Percentiles rank a stretch among this genome's conserved stretches.
Evolutionary conservation across 2,888 invertebrate genomes (phyloP).

Genomic region (Apamea epomidion): DNA sequence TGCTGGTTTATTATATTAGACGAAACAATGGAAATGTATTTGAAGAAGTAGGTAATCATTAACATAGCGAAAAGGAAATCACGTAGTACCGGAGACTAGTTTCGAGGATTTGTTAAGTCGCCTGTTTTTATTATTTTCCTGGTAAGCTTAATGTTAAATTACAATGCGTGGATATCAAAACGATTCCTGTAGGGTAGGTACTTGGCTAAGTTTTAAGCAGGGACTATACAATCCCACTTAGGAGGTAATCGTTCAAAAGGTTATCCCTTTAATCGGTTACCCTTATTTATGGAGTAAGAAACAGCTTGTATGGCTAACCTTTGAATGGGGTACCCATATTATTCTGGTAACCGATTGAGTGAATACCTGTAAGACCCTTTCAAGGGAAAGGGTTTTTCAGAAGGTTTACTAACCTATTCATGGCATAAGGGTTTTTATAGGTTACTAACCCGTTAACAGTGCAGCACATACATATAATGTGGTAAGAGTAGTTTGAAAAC

Average conservation of each 20-base stretch:
- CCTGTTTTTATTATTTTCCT: slow-evolving; percentile 73
- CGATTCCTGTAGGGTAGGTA: not conserved
- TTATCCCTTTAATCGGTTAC: not conserved
- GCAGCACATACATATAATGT: not conserved
- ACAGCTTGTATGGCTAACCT: not conserved
- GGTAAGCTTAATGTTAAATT: slow-evolving; percentile 60
- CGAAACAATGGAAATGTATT: slow-evolving; percentile 85
- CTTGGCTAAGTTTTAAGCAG: not conserved
- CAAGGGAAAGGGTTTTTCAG: not conserved
- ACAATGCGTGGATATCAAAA: slow-evolving; percentile 33
- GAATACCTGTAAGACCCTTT: not conserved
- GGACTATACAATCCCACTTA: not conserved
- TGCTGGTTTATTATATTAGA: slow-evolving; percentile 81
- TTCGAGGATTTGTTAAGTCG: slow-evolving; percentile 79
- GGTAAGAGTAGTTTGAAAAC: not conserved
- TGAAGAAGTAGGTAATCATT: slow-evolving; percentile 77
- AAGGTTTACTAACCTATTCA: not conserved
- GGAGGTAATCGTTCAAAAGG: not conserved
- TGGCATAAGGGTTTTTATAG: too few species aligned
- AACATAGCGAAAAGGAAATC: slow-evolving; percentile 84
- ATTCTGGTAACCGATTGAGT: not conserved
- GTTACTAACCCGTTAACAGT: not conserved
- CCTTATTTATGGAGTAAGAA: not conserved
- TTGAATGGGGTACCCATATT: slow-evolving; percentile 1
- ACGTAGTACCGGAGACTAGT: slow-evolving; percentile 78